Evolutionary conservation across 1,140 invertebrate genomes (phyloP), one percentile per base, ranked within the genome.

Genomic region (Apis florea): DNA sequence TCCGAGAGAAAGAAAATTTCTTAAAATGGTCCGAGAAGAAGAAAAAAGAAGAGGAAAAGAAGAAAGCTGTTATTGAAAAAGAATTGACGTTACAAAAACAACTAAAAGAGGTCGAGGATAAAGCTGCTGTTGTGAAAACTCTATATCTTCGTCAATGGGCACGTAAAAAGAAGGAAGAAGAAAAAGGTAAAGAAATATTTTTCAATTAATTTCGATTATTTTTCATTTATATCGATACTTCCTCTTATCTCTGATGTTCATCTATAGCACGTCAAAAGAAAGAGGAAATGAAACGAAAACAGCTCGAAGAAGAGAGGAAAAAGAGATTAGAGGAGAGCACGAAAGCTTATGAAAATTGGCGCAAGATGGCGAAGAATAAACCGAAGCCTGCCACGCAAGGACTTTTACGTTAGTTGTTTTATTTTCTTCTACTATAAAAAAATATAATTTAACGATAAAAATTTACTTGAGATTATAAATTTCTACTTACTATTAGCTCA

Each of bases 371-470:
- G 12, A 93, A 90, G 82, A 89, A 87, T 58, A 88, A 75, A 72
- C 91, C 92, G 12, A 92, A 86, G 73, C 93, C 93, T 5, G 90
- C 92, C 2, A 93, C 93, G 0, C 93, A 93, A 85, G 90, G 93
- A 81, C 83, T 93, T 63, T 78, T 93, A 54, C 91, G 93, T 93
- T 84, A 89, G 92, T 92, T 79, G 26, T 54, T 66, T 71, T 47
- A 21, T 40, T n/a, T 17, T 56, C 1, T 63, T 15, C 1, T 56
- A 40, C 15, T n/a, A 19, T 66, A 11, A 1, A n/a, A 53, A 31
- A 53, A 8, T 19, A 21, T 10, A 1, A 6, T 53, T 1, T 12
- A 24, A 11, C 15, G 47, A 67, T 26, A 21, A 9, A 58, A 56
- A 12, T 4, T 21, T 8, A 19, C 0, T 49, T 53, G 10, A 5